Evolutionary conservation across 2,888 invertebrate genomes (phyloP), one percentile per base, ranked within the genome.

Genomic region (Acleris emargana): DNA sequence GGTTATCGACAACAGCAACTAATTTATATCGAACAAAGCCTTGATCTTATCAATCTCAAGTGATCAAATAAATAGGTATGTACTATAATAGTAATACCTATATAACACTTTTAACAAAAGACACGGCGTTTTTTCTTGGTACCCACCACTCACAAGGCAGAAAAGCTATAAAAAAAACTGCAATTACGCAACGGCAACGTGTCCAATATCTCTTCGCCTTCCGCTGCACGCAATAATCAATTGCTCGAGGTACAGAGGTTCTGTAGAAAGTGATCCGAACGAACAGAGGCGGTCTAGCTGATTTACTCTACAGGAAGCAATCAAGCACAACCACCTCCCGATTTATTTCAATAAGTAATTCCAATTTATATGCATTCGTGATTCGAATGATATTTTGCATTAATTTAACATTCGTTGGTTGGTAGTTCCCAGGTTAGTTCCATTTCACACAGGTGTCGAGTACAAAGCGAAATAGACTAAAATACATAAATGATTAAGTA

Each of bases 151-250:
- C n/a, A n/a, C n/a, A 9, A 32, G 32, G 32, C 3, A 38, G 4
- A 3, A 38, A 38, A 38, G 13, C 13, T 0, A 13, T 9, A 38
- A 13, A 38, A 32, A 13, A 38, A 1, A 38, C 7, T 32, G 9
- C 32, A 9, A 32, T 32, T 32, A 1, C 0, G 11, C 32, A 38
- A 38, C 4, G 13, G 3, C 13, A 13, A 3, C 13, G 4, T 38
- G 13, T 38, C 13, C 13, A 38, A 38, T 38, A 38, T 38, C 13
- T 38, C 11, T 38, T 38, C 38, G 13, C 13, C 38, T 38, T 38
- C 38, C 13, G 38, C 38, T 17, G 47, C 62, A 62, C 67, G 64
- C 67, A 66, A 70, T 66, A 72, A 70, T 74, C 71, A 70, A 72
- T 72, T 72, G 66, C 66, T 47, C 47, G 52, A 67, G 67, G 67